A percentile compares a stretch with the other conserved stretches of the same genome.
Conservation (phyloP, 2,797 vertebrate species). For the Ispidina picta region DNA sequence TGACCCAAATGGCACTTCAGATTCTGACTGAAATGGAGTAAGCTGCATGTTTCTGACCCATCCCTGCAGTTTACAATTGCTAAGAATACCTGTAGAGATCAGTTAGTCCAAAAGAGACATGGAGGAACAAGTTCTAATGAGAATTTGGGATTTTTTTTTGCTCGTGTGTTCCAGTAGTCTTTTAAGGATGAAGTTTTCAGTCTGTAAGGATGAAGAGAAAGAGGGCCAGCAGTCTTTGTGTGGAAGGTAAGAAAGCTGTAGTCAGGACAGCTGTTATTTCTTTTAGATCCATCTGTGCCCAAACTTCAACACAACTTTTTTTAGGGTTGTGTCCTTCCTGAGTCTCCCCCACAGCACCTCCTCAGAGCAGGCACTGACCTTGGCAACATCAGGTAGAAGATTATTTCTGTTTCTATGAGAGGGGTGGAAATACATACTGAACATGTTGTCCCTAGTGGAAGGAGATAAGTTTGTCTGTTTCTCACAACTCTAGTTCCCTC, state of each 20-base stretch:
- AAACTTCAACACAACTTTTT: background rate
- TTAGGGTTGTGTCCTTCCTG: background rate
- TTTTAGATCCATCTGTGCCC: background rate
- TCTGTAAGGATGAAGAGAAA: background rate
- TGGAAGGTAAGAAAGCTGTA: background rate
- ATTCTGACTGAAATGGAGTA: background rate
- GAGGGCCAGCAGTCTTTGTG: background rate
- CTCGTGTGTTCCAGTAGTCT: background rate
- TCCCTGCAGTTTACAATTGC: background rate
- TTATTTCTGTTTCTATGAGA: background rate
- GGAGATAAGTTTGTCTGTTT: background rate
- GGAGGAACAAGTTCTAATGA: background rate
- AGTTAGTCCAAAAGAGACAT: background rate
- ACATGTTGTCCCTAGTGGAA: background rate
- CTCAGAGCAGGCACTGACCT: background rate
- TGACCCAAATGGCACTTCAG: conserved; percentile 14
- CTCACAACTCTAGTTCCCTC: background rate
- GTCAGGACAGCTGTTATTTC: background rate
- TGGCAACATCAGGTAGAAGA: background rate
- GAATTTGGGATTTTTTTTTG: background rate
- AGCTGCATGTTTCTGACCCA: background rate
- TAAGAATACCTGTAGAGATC: conserved; percentile 15
- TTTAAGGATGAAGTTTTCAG: background rate
- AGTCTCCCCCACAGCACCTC: background rate
- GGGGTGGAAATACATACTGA: background rate